These are phyloP conservation scores for Callopanchax toddi DNA, from an alignment of 2,113 vertebrate species.

Conservation along the genomic window DNA sequence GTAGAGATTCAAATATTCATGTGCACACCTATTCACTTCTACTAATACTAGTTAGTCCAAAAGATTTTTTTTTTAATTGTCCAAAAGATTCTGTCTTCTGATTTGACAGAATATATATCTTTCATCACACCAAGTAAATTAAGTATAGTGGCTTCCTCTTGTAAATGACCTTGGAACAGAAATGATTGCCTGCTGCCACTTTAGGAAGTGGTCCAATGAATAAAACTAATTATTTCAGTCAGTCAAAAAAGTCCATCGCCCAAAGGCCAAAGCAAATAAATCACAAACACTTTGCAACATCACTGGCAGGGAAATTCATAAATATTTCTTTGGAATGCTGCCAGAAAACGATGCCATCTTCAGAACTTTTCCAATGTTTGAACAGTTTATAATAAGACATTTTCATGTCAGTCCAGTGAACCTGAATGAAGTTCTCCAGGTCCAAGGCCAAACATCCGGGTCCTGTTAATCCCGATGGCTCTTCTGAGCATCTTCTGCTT, in stretches of 20 bases:
- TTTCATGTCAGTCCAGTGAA: neutral
- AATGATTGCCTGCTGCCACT: neutral
- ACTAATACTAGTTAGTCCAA: neutral
- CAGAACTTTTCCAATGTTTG: slow-evolving; percentile 17
- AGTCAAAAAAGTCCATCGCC: neutral
- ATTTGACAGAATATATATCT: neutral
- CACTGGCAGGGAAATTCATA: too few species aligned
- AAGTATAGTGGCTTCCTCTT: neutral
- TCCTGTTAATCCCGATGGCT: slow-evolving; percentile 73
- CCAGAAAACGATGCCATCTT: neutral
- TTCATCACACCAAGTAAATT: neutral
- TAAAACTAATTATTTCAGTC: neutral
- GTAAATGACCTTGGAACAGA: neutral
- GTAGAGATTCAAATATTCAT: too few species aligned
- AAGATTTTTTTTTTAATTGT: too few species aligned
- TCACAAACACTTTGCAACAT: neutral
- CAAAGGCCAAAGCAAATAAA: neutral
- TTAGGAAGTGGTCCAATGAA: neutral
- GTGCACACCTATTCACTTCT: neutral
- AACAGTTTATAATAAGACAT: neutral
- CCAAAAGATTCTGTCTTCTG: neutral
- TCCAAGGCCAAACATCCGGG: slow-evolving; percentile 13
- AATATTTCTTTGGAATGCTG: neutral
- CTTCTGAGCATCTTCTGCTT: slow-evolving; percentile 69
- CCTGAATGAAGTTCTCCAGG: slow-evolving; percentile 12